Evolutionary conservation across 2,888 invertebrate species (phyloP), one percentile per base, ranked within the genome.

Genomic region (Dolichopus griseipennis): DNA sequence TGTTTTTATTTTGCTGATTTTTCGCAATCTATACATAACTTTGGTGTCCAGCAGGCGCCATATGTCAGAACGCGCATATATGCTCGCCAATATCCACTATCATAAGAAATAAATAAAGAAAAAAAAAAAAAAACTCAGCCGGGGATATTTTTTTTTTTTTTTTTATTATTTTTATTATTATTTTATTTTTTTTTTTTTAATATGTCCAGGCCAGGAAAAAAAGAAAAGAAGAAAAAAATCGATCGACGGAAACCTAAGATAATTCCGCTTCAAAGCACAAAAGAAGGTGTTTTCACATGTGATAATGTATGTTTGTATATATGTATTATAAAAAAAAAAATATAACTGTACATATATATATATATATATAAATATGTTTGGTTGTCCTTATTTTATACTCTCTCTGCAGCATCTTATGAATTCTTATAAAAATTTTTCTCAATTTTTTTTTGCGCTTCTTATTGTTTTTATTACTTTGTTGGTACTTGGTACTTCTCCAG

Each of bases 171-270:
- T 2, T 52, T 52, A 15, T 52, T 52, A 18, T 52, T 52, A 15
- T 52, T 15, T 15, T 52, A n/a, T n/a, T 27, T 18, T 18, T 18
- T n/a, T 52, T 52, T 52, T 52, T 52, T n/a, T 52, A n/a, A 52
- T 52, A 52, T 18, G 52, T 52, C 9, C 5, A 18, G 52, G 52
- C 52, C 52, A 64, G 20, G 64, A 20, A 64, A 34, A 64, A 64
- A 37, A 64, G 37, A 27, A 27, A 20, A 64, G n/a, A 64, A 64
- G 64, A 64, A 64, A 27, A 27, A 27, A 64, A 64, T 64, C 64
- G 64, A 64, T 64, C 64, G 64, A 64, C 64, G 64, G 64, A 64
- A 64, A 64, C 37, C 63, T 15, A 64, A 64, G 33, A 64, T 64
- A 64, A 64, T 34, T 64, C 37, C 64, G 64, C 64, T 64, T 64